Base-by-base conservation (phyloP, 2,888 invertebrate species). In the Proisotoma minuta region DNA sequence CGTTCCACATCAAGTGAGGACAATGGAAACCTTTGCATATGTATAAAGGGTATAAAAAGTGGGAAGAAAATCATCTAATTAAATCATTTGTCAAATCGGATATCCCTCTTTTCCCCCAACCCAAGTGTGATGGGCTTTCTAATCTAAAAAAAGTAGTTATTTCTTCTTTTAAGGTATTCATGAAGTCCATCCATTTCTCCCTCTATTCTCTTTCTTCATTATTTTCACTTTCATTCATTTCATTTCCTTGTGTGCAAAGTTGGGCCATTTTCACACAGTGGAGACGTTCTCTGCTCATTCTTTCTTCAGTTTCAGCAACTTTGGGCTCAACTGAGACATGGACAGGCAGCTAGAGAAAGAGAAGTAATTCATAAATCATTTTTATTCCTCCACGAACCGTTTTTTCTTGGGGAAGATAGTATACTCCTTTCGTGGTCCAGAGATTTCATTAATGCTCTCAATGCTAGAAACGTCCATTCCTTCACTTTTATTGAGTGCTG, bases 1-100 rank as follows among this genome's bases (percentile, higher is more conserved):
- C n/a, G n/a, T n/a, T n/a, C n/a, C n/a, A n/a, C n/a, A n/a, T n/a
- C n/a, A n/a, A n/a, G n/a, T n/a, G n/a, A n/a, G n/a, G n/a, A n/a
- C n/a, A n/a, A n/a, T n/a, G n/a, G n/a, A n/a, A n/a, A n/a, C n/a
- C n/a, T n/a, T n/a, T n/a, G n/a, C n/a, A n/a, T n/a, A n/a, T n/a
- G n/a, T n/a, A 34, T 34, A 34, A 34, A 34, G 34, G 34, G 34
- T 34, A n/a, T n/a, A n/a, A n/a, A n/a, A n/a, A n/a, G 34, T 34
- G 8, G 12, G 51, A 54, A 23, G 60, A 40, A 61, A 62, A 65
- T 64, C 57, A 57, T 67, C 64, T 67, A 67, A 67, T 67, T 67
- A 67, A 67, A 67, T 67, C 67, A 65, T 67, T 67, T 67, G 67
- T 67, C 67, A 67, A 62, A 60, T 62, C 60, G 62, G 62, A 67